Evolutionary conservation across 1,140 invertebrate genomes (phyloP), one percentile per base, ranked within the genome.

Genomic region (Pseudobourletiella spinata): DNA sequence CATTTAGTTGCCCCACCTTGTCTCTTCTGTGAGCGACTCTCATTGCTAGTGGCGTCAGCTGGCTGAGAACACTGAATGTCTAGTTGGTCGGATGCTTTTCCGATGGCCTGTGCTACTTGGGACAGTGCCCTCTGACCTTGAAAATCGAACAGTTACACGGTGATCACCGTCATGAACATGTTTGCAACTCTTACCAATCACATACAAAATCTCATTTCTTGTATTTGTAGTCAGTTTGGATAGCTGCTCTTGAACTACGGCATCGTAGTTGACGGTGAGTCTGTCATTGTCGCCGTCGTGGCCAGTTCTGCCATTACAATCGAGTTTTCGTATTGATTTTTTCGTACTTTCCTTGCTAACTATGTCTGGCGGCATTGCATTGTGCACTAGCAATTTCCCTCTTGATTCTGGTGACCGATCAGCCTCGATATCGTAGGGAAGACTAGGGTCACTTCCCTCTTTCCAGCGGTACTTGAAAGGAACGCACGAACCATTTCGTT

Each of bases 131-230:
- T 51, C 28, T 51, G 48, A 25, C 48, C 32, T 39, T 11, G n/a
- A 39, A 8, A 39, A n/a, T 39, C n/a, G 8, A 39, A 39, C n/a
- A n/a, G n/a, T n/a, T n/a, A n/a, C n/a, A n/a, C n/a, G n/a, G n/a
- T n/a, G n/a, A n/a, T n/a, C n/a, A n/a, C n/a, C n/a, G n/a, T 39
- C 32, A 11, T 39, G 32, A 39, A n/a, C n/a, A 39, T 39, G n/a
- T 39, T 39, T n/a, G n/a, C n/a, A n/a, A n/a, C n/a, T n/a, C n/a
- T n/a, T 39, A 39, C 32, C 48, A 25, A 51, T 51, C 16, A 26
- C 48, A 51, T 51, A 51, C 8, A 51, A 22, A n/a, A 51, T 51
- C 22, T 51, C 48, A 26, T 51, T 51, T n/a, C 48, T 24, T 4
- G 48, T 51, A 24, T 22, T 26, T 51, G 25, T 26, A 4, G 48